phyloP scores from a whole-genome alignment of 1,140 invertebrate species.

The Onthophagus taurus region DNA sequence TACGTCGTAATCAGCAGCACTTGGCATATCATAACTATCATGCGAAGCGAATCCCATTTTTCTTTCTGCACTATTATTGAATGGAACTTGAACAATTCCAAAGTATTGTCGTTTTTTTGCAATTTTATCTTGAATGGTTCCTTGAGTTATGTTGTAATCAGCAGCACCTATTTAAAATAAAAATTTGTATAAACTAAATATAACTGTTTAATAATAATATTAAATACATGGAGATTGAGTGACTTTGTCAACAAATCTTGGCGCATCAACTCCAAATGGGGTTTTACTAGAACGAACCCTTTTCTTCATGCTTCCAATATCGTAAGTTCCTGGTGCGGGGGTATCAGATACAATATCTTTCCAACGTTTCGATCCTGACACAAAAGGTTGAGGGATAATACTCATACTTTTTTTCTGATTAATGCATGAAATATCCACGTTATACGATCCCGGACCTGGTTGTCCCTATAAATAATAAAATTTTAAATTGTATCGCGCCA shows the following conservation, averaged over 20 bases:
- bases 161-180: slow-evolving; percentile 15
- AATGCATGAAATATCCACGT: neutral
- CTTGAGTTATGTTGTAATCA: slow-evolving; percentile 14
- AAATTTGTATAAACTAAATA: no score
- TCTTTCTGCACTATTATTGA: slow-evolving; percentile 11
- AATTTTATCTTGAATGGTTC: slow-evolving; percentile 13
- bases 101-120: slow-evolving; percentile 10
- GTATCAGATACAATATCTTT: no score
- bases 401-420: neutral
- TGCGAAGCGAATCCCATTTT: slow-evolving; percentile 5
- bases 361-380: slow-evolving; percentile 8
- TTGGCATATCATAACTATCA: slow-evolving; percentile 6
- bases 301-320: no score
- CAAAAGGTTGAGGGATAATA: slow-evolving; percentile 15
- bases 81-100: slow-evolving; percentile 11
- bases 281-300: no score
- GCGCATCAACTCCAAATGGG: no score
- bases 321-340: no score
- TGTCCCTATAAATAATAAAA: no score
- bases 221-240: no score
- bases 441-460: slow-evolving; percentile 15
- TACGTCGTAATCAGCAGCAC: slow-evolving; percentile 11
- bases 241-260: no score
- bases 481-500: no score
- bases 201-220: no score